Conservation (phyloP, 2,113 vertebrate species). For the Gadus macrocephalus region DNA sequence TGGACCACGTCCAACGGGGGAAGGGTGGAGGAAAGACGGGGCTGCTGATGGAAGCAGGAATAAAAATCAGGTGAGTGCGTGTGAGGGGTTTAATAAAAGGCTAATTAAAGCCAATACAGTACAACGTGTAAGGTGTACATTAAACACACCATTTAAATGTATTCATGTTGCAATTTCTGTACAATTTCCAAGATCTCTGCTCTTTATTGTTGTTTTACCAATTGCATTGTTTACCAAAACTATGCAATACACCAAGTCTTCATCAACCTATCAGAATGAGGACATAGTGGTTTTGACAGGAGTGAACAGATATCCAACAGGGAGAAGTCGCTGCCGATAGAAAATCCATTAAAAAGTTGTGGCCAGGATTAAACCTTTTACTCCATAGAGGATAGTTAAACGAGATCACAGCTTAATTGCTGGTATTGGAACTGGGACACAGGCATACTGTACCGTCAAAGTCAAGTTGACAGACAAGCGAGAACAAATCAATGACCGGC, state of each 20-base stretch:
- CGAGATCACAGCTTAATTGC: slow-evolving; percentile 44
- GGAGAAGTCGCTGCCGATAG: slow-evolving; percentile 19
- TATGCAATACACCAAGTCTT: background rate
- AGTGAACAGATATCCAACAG: slow-evolving; percentile 24
- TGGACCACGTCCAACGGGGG: no score
- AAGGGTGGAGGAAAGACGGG: background rate
- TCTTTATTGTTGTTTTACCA: background rate
- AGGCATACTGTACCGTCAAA: slow-evolving; percentile 7
- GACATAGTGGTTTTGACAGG: slow-evolving; percentile 13
- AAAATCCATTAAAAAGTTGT: slow-evolving; percentile 33
- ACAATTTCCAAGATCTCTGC: no score
- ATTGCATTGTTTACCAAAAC: background rate
- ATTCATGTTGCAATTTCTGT: no score
- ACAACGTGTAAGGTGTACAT: no score
- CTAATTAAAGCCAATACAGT: no score
- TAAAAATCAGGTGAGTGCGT: no score
- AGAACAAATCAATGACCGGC: slow-evolving; percentile 53
- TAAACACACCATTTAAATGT: no score
- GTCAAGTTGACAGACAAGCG: slow-evolving; percentile 24
- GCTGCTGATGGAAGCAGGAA: no score
- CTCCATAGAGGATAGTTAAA: slow-evolving; percentile 40
- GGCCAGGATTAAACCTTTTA: slow-evolving; percentile 43
- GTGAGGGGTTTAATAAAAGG: no score
- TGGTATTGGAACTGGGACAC: slow-evolving; percentile 55
- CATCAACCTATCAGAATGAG: background rate